Evolutionary conservation across 2,888 invertebrate species (phyloP), one percentile per base, ranked within the genome.

Genomic region (Pheosia tremula): DNA sequence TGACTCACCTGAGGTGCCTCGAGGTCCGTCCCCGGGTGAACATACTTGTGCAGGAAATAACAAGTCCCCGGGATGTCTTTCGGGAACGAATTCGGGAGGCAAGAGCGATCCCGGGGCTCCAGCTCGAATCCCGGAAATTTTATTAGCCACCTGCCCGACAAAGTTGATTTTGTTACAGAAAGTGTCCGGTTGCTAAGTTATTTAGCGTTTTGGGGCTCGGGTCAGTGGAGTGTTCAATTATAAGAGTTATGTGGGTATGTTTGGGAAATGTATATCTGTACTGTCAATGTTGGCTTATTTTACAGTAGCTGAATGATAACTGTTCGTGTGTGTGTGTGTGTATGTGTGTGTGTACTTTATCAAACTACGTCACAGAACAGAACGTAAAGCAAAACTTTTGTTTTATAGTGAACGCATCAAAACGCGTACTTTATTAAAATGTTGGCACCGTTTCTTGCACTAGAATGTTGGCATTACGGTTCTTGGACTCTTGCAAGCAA

Each of bases 31-130:
- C 95, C 94, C 0, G 96, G 96, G 86, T 98, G 97, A 66, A 94
- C 94, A 92, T 97, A 98, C 74, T 95, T 96, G 79, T 96, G 96
- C 60, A 98, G 94, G 88, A 98, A 98, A 91, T 98, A 96, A 85
- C 98, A 98, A 47, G 97, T 97, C 72, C 97, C 97, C 55, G 96
- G 95, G 62, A 96, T 96, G 80, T 96, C 95, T 77, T 95, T 94
- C 55, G 97, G 97, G 91, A 98, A 98, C 78, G 97, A 98, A 87
- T 96, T 96, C 9, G 98, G 98, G 74, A 98, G 95, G 88, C 96
- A 97, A 62, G 95, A 95, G 54, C 96, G 95, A 78, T 96, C 95
- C 71, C 98, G 95, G 11, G 96, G 94, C 81, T 97, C 96, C 89
- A 98, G 95, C 75, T 95, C 94, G 82, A 98, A 98, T 61, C 97